These are phyloP conservation scores for Perca schrenkii DNA, from an alignment of 2,113 vertebrate species.

Conservation along the genomic window DNA sequence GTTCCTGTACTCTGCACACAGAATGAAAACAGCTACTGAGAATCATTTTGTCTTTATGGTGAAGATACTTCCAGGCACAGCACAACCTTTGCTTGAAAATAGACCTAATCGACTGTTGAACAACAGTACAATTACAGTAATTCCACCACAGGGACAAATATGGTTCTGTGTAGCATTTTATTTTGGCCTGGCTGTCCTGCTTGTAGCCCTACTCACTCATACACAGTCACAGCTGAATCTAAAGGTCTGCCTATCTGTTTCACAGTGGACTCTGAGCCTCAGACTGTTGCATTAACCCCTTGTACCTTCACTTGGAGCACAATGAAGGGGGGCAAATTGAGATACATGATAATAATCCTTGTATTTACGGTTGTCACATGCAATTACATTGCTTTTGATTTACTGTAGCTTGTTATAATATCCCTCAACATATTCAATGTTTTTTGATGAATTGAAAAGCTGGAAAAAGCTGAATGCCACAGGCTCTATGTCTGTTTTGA, in stretches of 20 bases:
- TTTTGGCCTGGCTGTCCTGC: slow-evolving; percentile 78
- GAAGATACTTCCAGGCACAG: slow-evolving; percentile 46
- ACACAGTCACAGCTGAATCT: slow-evolving; percentile 75
- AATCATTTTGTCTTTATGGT: slow-evolving; percentile 78
- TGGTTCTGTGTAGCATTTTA: slow-evolving; percentile 76
- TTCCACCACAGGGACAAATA: slow-evolving; percentile 75
- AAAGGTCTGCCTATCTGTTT: slow-evolving; percentile 69
- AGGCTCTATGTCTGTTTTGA: slow-evolving; percentile 40
- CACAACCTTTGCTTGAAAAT: slow-evolving; percentile 19
- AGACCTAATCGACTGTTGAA: slow-evolving; percentile 16
- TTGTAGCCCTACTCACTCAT: slow-evolving; percentile 77
- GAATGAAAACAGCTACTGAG: slow-evolving; percentile 74
- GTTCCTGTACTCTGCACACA: slow-evolving; percentile 75
- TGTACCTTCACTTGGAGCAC: slow-evolving; percentile 6
- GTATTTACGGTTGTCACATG: slow-evolving; percentile 31
- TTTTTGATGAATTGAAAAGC: slow-evolving; percentile 41
- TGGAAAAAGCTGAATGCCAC: slow-evolving; percentile 52
- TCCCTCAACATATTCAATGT: slow-evolving; percentile 21
- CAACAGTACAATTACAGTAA: slow-evolving; percentile 21
- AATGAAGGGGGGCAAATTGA: slow-evolving; percentile 32
- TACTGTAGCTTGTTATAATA: slow-evolving; percentile 34
- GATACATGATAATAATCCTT: slow-evolving; percentile 33
- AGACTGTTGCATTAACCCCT: slow-evolving; percentile 40
- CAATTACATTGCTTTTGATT: slow-evolving; percentile 46
- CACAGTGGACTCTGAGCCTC: slow-evolving; percentile 42